phyloP scores from a whole-genome alignment of 2,113 vertebrate genomes.

The Hassar affinis region DNA sequence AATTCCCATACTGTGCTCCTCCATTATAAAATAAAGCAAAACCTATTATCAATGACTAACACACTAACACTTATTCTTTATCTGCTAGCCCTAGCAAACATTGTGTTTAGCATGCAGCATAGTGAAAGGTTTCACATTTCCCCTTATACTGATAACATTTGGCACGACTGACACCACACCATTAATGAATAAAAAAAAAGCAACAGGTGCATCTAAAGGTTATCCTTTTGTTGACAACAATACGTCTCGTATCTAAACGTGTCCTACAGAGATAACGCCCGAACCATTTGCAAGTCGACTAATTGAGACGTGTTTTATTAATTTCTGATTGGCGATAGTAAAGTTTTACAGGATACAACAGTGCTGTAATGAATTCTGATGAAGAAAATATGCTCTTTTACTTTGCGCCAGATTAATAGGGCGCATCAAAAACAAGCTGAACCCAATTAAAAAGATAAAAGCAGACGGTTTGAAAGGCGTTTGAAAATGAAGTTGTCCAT shows the following conservation, averaged over 20 bases:
- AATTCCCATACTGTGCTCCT: background rate
- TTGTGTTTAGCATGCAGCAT: slow-evolving; percentile 10
- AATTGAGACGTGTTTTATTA: background rate
- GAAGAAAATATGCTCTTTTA: slow-evolving; percentile 26
- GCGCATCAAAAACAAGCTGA: background rate
- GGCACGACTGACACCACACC: background rate
- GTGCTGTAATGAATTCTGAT: background rate
- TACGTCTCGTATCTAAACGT: background rate
- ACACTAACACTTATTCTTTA: background rate
- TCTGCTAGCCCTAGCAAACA: background rate
- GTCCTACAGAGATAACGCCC: background rate
- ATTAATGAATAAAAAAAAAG: slow-evolving; percentile 22
- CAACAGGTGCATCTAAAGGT: slow-evolving; percentile 35
- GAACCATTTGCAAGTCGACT: background rate
- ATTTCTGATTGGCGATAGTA: background rate
- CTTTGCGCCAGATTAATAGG: background rate
- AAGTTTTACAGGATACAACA: background rate
- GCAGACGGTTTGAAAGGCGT: background rate
- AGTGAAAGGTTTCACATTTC: slow-evolving; percentile 21
- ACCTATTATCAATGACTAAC: background rate
- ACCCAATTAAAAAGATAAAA: slow-evolving; percentile 1
- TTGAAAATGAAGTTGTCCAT: background rate
- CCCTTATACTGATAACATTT: background rate
- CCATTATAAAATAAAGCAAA: background rate
- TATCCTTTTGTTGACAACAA: slow-evolving; percentile 20